Percentiles rank a stretch among this genome's conserved stretches.
Conservation (phyloP, 1,140 invertebrate species). For the Hycleus cichorii region DNA sequence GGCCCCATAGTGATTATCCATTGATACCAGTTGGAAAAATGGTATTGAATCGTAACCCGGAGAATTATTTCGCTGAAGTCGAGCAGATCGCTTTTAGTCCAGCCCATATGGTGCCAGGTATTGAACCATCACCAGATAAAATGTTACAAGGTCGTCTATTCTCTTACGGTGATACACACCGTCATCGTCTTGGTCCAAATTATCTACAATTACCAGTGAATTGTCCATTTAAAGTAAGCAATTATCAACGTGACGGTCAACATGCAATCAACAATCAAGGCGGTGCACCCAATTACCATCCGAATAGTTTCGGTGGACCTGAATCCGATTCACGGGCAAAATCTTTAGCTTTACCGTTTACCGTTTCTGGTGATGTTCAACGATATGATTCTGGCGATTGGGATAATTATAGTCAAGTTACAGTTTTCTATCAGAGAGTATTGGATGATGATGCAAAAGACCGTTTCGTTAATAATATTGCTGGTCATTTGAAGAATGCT, state of each 20-base stretch:
- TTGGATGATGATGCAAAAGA: conserved; percentile 64
- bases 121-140: conserved; percentile 79
- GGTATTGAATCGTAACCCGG: conserved; percentile 72
- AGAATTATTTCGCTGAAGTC: conserved; percentile 79
- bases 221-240: conserved; percentile 63
- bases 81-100: conserved; percentile 87
- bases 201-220: conserved; percentile 84
- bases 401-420: conserved; percentile 85
- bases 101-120: conserved; percentile 77
- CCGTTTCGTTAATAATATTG: conserved; percentile 75
- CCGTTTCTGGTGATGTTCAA: conserved; percentile 54
- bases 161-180: conserved; percentile 80
- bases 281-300: conserved; percentile 80
- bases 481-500: conserved; percentile 65
- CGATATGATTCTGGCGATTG: conserved; percentile 78
- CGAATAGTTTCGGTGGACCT: conserved; percentile 79
- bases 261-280: conserved; percentile 53
- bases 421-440: conserved; percentile 72
- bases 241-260: conserved; percentile 77
- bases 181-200: conserved; percentile 82
- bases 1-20: conserved; percentile 74
- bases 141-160: conserved; percentile 84
- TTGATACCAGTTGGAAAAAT: conserved; percentile 79
- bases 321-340: conserved; percentile 39
- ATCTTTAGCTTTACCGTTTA: conserved; percentile 47